Conservation (phyloP, 2,888 invertebrate genomes). For the Callyntrura guangdongensis region DNA sequence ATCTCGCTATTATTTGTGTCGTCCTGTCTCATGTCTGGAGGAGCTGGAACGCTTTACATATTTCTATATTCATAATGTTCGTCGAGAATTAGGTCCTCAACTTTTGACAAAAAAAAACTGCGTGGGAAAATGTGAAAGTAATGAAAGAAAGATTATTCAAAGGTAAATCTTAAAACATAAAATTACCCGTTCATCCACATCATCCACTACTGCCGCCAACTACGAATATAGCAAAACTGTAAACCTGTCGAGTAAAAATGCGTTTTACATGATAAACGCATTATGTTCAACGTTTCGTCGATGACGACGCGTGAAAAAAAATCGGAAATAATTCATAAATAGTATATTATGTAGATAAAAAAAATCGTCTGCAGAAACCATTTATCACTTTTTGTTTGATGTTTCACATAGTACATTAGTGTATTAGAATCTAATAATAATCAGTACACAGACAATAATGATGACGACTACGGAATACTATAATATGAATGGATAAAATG, state of each 20-base stretch:
- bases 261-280: too few species aligned
- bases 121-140: constrained; percentile 40
- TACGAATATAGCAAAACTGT: too few species aligned
- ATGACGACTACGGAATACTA: neutral
- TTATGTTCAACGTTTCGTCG: too few species aligned
- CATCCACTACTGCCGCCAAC: too few species aligned
- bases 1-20: constrained; percentile 50
- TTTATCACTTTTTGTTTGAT: neutral
- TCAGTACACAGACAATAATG: neutral
- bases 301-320: neutral
- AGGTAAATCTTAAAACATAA: too few species aligned
- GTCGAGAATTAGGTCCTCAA: neutral
- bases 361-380: neutral
- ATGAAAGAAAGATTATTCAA: neutral
- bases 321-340: neutral
- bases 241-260: too few species aligned
- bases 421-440: neutral
- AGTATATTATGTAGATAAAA: neutral
- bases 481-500: too few species aligned
- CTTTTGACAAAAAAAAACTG: constrained; percentile 16
- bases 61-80: neutral
- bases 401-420: neutral
- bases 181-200: too few species aligned
- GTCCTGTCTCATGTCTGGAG: neutral
- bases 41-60: neutral